Evolutionary conservation across 2,797 vertebrate genomes (phyloP), one percentile per base, ranked within the genome.

Genomic region (Neoniphon sammara): DNA sequence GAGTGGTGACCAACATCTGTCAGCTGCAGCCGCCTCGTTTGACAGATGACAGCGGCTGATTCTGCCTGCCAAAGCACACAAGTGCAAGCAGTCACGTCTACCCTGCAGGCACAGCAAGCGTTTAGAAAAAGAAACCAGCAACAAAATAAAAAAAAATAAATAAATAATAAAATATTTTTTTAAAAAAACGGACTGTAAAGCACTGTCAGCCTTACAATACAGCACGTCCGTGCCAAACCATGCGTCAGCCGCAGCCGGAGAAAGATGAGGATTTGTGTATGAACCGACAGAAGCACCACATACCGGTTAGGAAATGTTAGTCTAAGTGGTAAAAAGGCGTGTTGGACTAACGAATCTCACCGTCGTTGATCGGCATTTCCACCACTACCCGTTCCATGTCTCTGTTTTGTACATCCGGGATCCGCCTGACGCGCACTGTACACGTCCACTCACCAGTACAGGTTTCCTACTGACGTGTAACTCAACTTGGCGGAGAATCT

Each of bases 371-470:
- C 87, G 91, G 91, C 64, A 91, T 90, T 52, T 93, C 92, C 87
- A 91, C 89, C 83, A 85, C 91, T 61, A 94, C 91, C 81, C 92
- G 91, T 69, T 95, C 93, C 94, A 94, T 94, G 90, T 89, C 85
- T 86, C 76, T 89, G 87, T 76, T 47, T 44, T 65, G 85, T 73
- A 79, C 89, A 89, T 93, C 91, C 88, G 89, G 90, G 91, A 87
- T 93, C 91, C 87, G 83, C 75, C 85, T 92, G 92, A 93, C 92
- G 91, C 85, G 67, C 89, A 77, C 74, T 68, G 89, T 82, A 94
- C 93, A 94, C 94, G 94, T 94, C 92, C 88, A 63, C 87, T 83
- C 92, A 93, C 92, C 90, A 92, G 94, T 94, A 94, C 91, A 89
- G 81, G 91, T 92, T 91, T 80, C 85, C 71, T 49, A 70, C 91